Conservation (phyloP, 2,797 vertebrate species). For the Pithecia hirsuta region DNA sequence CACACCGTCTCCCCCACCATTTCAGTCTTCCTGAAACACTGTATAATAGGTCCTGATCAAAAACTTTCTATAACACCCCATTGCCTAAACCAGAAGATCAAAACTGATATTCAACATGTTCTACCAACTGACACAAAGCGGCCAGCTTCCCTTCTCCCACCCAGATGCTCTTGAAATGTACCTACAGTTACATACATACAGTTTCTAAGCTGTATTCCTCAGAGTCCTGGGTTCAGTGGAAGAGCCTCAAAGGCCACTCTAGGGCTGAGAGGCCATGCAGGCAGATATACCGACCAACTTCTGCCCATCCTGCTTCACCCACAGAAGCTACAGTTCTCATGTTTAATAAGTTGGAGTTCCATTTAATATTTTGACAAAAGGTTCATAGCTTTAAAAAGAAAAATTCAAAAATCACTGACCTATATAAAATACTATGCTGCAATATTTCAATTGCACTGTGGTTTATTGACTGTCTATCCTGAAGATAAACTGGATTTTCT, state of each 20-base stretch:
- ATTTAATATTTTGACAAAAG: not conserved
- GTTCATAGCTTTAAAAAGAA: not conserved
- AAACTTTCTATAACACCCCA: not conserved
- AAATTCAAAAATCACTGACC: not conserved
- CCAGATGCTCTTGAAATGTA: not conserved
- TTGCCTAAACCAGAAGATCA: not conserved
- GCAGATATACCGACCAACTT: not conserved
- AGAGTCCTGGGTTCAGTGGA: not conserved
- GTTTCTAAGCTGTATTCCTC: not conserved
- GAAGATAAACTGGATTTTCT: not conserved
- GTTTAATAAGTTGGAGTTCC: not conserved
- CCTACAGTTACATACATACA: not conserved
- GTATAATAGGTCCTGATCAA: not conserved
- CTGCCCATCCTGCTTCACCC: no score
- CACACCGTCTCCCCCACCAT: not conserved
- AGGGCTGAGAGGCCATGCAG: not conserved
- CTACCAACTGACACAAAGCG: not conserved
- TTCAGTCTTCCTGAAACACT: not conserved
- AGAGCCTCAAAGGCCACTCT: not conserved
- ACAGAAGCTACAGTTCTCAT: not conserved
- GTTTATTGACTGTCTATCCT: not conserved
- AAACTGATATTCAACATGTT: not conserved
- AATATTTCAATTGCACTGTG: not conserved
- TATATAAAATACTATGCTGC: not conserved
- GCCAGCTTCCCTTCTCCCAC: not conserved